Conservation (phyloP, 2,888 invertebrate species). For the Synergus laeviventris region DNA sequence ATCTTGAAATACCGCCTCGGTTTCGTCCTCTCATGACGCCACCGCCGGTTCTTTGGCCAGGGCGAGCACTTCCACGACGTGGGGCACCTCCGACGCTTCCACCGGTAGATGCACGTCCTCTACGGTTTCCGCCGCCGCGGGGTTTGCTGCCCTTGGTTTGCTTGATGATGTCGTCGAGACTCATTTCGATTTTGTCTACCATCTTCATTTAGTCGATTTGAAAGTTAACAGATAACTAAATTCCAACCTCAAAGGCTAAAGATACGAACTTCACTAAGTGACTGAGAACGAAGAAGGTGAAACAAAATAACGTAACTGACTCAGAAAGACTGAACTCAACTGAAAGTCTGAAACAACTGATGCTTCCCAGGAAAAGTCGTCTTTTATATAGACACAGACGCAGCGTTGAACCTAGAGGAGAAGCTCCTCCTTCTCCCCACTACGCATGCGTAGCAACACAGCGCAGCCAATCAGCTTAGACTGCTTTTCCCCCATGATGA, state of each 20-base stretch:
- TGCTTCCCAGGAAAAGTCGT: too few species aligned
- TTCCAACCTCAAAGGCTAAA: conserved; percentile 36
- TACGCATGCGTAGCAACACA: too few species aligned
- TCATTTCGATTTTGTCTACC: conserved; percentile 98
- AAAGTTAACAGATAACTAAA: conserved; percentile 11
- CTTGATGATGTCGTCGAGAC: conserved; percentile 97
- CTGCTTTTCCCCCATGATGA: too few species aligned
- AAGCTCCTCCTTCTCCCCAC: too few species aligned
- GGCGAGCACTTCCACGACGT: conserved; percentile 78
- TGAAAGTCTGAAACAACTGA: too few species aligned
- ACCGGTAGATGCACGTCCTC: conserved; percentile 76
- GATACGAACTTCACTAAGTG: too few species aligned
- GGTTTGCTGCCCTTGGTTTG: conserved; percentile 85
- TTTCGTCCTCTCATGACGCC: conserved; percentile 84
- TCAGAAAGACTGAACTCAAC: too few species aligned
- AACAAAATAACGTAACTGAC: too few species aligned
- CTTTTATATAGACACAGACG: too few species aligned
- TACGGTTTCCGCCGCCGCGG: conserved; percentile 79
- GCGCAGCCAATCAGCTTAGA: too few species aligned
- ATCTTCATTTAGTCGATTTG: conserved; percentile 78
- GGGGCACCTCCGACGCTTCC: conserved; percentile 78
- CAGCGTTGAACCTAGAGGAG: too few species aligned
- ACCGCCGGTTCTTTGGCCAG: conserved; percentile 79
- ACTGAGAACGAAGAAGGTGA: too few species aligned
- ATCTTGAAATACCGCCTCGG: conserved; percentile 84